These are phyloP conservation scores for Acomys russatus DNA, from an alignment of 2,797 vertebrate species.

Conservation along the genomic window DNA sequence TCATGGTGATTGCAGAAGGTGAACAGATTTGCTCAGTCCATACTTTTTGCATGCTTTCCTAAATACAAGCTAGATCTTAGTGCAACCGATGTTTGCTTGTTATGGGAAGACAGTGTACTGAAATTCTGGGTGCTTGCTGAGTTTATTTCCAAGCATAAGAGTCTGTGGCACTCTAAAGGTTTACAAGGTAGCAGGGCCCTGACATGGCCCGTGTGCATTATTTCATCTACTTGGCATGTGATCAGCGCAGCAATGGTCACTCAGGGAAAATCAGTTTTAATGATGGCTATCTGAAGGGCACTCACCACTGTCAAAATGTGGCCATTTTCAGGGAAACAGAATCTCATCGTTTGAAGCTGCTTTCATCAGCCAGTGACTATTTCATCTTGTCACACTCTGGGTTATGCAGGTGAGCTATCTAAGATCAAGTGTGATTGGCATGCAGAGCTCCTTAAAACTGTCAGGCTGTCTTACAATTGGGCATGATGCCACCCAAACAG, in stretches of 20 bases:
- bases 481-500: slow-evolving; percentile 82
- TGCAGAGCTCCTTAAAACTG: slow-evolving; percentile 59
- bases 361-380: slow-evolving; percentile 61
- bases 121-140: not conserved
- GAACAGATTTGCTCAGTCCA: slow-evolving; percentile 51
- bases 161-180: slow-evolving; percentile 49
- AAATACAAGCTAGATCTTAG: slow-evolving; percentile 76
- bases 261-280: not conserved
- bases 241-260: not conserved
- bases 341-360: slow-evolving; percentile 58
- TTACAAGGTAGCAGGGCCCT: not conserved
- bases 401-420: slow-evolving; percentile 67
- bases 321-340: slow-evolving; percentile 55
- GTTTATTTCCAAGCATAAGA: slow-evolving; percentile 47
- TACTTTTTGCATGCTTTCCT: slow-evolving; percentile 64
- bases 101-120: slow-evolving; percentile 57
- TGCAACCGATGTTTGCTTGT: slow-evolving; percentile 74
- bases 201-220: not conserved
- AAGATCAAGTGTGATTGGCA: slow-evolving; percentile 75
- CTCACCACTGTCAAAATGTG: slow-evolving; percentile 24
- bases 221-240: not conserved
- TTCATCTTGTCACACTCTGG: slow-evolving; percentile 23
- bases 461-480: slow-evolving; percentile 83
- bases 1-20: slow-evolving; percentile 44
- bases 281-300: not conserved